These are phyloP conservation scores for Chlorops oryzae DNA, from an alignment of 1,140 invertebrate species.

Conservation along the genomic window DNA sequence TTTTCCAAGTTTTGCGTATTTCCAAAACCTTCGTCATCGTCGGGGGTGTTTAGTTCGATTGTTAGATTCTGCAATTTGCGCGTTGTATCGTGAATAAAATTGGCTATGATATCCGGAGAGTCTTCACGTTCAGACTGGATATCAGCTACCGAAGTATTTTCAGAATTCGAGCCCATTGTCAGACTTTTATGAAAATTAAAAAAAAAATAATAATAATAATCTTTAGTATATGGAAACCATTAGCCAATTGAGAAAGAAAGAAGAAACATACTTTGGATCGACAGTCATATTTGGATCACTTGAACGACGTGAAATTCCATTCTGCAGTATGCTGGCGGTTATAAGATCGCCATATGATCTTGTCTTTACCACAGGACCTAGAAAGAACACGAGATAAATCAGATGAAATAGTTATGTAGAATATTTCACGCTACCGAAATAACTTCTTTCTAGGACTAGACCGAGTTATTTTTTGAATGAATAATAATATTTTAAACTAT, in stretches of 20 bases:
- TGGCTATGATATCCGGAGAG: conserved; percentile 15
- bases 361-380: conserved; percentile 65
- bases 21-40: conserved; percentile 12
- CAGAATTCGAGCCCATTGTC: conserved; percentile 13
- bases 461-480: too few species aligned
- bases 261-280: conserved; percentile 54
- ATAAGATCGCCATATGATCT: conserved; percentile 73
- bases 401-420: too few species aligned
- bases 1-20: neutral
- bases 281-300: conserved; percentile 76
- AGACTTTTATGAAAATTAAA: conserved; percentile 13
- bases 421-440: too few species aligned
- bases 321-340: conserved; percentile 56
- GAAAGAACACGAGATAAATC: too few species aligned
- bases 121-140: conserved; percentile 15
- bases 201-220: too few species aligned
- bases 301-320: conserved; percentile 59
- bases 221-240: too few species aligned
- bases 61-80: conserved; percentile 17
- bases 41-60: conserved; percentile 15
- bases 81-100: conserved; percentile 16
- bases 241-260: conserved; percentile 1
- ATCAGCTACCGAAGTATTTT: conserved; percentile 15
- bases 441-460: too few species aligned
- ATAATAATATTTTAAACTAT: too few species aligned